Percentiles rank a stretch among this genome's conserved stretches.
These are phyloP conservation scores for Caiman crocodilus DNA, from an alignment of 2,797 vertebrate species.

Conservation along the genomic window DNA sequence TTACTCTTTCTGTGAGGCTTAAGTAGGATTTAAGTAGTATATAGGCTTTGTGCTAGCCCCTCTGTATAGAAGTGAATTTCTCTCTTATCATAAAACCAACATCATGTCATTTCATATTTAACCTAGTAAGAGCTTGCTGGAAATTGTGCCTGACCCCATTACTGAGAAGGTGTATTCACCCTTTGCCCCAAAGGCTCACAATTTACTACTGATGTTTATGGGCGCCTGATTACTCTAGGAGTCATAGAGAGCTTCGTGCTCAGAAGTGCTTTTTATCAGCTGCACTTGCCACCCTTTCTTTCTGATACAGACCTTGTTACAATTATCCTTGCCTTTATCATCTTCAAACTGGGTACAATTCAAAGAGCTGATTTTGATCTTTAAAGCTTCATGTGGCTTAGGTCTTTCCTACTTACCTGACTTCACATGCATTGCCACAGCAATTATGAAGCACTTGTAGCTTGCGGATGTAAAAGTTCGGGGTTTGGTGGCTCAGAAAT, in stretches of 20 bases:
- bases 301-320: neutral
- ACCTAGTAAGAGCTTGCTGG: neutral
- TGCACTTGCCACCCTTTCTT: constrained; percentile 11
- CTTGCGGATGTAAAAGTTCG: neutral
- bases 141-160: constrained; percentile 27
- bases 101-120: constrained; percentile 38
- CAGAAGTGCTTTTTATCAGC: constrained; percentile 40
- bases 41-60: neutral
- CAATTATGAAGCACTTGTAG: neutral
- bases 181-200: constrained; percentile 35
- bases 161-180: constrained; percentile 44
- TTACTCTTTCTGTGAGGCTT: neutral
- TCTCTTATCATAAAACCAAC: constrained; percentile 12
- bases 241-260: constrained; percentile 40
- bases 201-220: constrained; percentile 16
- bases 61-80: constrained; percentile 4
- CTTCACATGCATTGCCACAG: constrained; percentile 6
- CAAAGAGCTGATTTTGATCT: neutral
- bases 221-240: constrained; percentile 34
- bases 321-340: neutral
- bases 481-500: constrained; percentile 21
- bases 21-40: neutral
- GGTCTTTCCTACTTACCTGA: neutral
- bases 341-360: neutral
- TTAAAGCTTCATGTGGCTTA: constrained; percentile 13